A percentile compares a stretch with the other conserved stretches of the same genome.
Evolutionary conservation across 2,797 vertebrate species (phyloP).

Genomic region (Mormyrops attenuatus): DNA sequence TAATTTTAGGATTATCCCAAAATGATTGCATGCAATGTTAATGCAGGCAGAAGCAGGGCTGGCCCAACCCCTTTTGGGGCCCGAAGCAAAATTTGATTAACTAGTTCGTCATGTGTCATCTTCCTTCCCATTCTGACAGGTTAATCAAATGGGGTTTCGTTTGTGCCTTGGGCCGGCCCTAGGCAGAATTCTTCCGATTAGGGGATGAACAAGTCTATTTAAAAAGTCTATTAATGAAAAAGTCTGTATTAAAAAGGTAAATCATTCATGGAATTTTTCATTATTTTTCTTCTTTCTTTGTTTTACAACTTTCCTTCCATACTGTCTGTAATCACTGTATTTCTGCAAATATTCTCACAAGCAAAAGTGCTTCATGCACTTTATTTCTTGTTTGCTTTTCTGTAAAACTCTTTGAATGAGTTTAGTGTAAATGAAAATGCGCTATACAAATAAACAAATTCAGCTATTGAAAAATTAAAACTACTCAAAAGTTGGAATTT

Average conservation of each 20-base stretch:
- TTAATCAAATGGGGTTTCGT: neutral
- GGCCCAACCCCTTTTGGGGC: neutral
- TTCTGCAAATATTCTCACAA: neutral
- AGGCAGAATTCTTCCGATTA: neutral
- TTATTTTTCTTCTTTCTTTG: neutral
- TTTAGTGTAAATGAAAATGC: neutral
- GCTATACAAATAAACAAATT: neutral
- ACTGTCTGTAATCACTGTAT: neutral
- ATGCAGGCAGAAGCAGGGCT: neutral
- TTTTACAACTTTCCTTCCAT: neutral
- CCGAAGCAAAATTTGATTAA: neutral
- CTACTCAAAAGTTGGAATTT: neutral
- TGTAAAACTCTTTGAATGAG: neutral
- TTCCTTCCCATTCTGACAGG: neutral
- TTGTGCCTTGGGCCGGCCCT: neutral
- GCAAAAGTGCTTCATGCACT: neutral
- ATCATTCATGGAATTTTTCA: neutral
- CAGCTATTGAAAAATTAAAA: neutral
- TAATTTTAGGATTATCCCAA: constrained; percentile 3
- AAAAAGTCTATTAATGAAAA: neutral
- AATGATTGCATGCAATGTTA: neutral
- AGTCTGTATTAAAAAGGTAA: neutral
- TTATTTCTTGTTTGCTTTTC: neutral
- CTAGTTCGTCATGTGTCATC: neutral
- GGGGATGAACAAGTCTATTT: neutral